These are phyloP conservation scores for Xiphias gladius DNA, from an alignment of 2,113 vertebrate species.

Conservation along the genomic window DNA sequence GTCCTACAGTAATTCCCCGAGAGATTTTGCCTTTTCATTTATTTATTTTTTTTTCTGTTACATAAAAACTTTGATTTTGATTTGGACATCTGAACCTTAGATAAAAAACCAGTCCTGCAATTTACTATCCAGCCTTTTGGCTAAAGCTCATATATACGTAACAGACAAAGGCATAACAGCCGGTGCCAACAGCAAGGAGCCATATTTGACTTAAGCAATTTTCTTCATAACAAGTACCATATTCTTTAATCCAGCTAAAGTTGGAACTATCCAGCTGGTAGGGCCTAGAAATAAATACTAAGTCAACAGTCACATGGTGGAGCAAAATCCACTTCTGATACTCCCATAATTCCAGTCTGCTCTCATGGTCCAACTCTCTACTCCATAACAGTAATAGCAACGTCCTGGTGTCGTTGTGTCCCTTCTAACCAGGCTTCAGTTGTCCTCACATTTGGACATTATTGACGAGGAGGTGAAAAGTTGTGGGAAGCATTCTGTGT, in stretches of 20 bases:
- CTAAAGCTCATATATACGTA: constrained; percentile 6
- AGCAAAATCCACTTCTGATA: constrained; percentile 53
- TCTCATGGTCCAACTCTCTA: constrained; percentile 18
- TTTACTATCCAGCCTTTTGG: not conserved
- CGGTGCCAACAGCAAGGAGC: constrained; percentile 20
- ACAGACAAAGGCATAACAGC: constrained; percentile 13
- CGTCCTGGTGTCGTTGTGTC: not conserved
- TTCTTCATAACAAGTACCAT: constrained; percentile 32
- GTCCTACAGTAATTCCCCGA: not conserved
- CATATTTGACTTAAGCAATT: constrained; percentile 36
- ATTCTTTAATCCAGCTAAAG: constrained; percentile 54
- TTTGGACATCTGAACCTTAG: not conserved
- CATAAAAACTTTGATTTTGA: not conserved
- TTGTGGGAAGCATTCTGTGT: not conserved
- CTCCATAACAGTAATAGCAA: not conserved
- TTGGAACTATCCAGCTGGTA: constrained; percentile 56
- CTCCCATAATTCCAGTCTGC: constrained; percentile 51
- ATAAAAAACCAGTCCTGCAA: not conserved
- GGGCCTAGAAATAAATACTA: constrained; percentile 28
- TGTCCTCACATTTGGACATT: not conserved
- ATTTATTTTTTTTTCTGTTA: not conserved
- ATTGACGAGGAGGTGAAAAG: not conserved
- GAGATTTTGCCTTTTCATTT: not conserved
- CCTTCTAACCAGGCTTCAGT: not conserved
- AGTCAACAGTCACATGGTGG: constrained; percentile 46